Evolutionary conservation across 2,113 vertebrate genomes (phyloP), one percentile per base, ranked within the genome.

Genomic region (Alces alces): DNA sequence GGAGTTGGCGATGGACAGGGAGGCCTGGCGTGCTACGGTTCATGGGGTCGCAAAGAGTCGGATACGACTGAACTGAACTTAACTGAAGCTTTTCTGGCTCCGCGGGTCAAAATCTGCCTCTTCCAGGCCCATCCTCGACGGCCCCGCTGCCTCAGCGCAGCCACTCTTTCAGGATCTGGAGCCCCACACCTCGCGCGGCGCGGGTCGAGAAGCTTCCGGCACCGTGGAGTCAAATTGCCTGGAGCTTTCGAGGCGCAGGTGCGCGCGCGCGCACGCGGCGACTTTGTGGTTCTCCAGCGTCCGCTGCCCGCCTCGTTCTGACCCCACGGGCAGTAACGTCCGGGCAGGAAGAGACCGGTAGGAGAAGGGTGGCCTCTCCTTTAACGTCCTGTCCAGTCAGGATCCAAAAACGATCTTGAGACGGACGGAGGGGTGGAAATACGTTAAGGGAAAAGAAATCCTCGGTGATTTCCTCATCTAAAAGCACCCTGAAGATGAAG

Each of bases 141-240:
- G 14, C 43, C 7, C 11, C 6, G 36, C 7, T 14, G 33, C 19
- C 10, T 50, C 30, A 7, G 50, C 5, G 45, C 52, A 5, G 52
- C 11, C 17, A 23, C 36, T 57, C 73, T 19, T 0, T 10, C 8
- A 4, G 0, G 30, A 21, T 13, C 11, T 0, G 61, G 11, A 28
- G 30, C 30, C 50, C 15, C 7, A 4, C 13, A 45, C 2, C 15
- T 2, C 1, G 14, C 7, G 9, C 4, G 4, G 47, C 2, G 2
- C 43, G 14, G 0, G 23, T 23, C 1, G 23, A 17, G 25, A 33
- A 6, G 6, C 33, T 25, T 17, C 16, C 0, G 11, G 25, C 5
- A 0, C 27, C 17, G 5, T 43, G 11, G 8, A 5, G 14, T 82
- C 17, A 2, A 6, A 1, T 30, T 2, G 58, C 33, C 7, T 0